Evolutionary conservation across 1,140 invertebrate species (phyloP), one percentile per base, ranked within the genome.

Genomic region (Heliconius congener): DNA sequence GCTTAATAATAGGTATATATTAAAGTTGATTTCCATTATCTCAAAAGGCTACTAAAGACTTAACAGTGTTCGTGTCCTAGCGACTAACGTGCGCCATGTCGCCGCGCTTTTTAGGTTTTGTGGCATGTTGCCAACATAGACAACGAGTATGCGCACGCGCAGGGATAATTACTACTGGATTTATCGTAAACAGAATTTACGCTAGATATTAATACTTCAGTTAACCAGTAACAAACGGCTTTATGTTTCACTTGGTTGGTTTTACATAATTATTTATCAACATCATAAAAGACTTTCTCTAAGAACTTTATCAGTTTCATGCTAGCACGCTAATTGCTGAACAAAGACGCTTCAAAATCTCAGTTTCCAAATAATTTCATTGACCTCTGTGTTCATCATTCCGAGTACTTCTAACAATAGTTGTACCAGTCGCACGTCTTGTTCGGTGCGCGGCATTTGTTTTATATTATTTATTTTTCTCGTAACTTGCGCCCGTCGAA

Each of bases 381-480:
- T 83, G 83, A 85, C 83, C 85, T 88, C 83, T 83, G 39, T 76
- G 79, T 72, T 74, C 76, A 84, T 84, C 80, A 76, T 80, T 81
- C 78, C 46, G 66, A 80, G 76, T 74, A 71, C 78, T 85, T 81
- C 83, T 81, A 84, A 90, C 87, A 88, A 90, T 88, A 83, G 84
- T 79, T 77, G 73, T 79, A 85, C 77, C 66, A 83, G 87, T 84
- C 83, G 81, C 78, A 85, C 74, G 76, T 77, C 82, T 77, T 81
- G 80, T 78, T 76, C 82, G 84, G 74, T 80, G 74, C 73, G 72
- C 70, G 70, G 74, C 74, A 73, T 80, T 80, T 80, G 79, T 71
- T 81, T 77, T 81, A 75, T 81, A 87, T 89, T 92, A 88, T 88
- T 90, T 89, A 90, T 89, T 91, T 91, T 90, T 84, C 87, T 83